Percentiles rank a stretch among this genome's conserved stretches.
Evolutionary conservation across 1,140 invertebrate genomes (phyloP).

Genomic region (Microvelia longipes): DNA sequence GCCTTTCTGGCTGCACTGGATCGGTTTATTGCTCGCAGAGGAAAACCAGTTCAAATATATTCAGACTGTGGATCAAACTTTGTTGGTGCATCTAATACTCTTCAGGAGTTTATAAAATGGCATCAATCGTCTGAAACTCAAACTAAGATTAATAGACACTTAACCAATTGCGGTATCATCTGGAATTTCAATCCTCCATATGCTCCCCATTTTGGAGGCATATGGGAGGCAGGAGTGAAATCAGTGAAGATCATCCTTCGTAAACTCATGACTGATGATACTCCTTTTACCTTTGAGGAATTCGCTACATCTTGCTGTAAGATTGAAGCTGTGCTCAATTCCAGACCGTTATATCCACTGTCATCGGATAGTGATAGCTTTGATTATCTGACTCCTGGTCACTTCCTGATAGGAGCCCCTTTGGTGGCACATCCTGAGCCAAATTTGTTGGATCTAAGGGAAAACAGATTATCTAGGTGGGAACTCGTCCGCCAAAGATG

Average conservation of each 20-base stretch:
- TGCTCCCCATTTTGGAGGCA: constrained; percentile 30
- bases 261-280: constrained; percentile 10
- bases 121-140: constrained; percentile 10
- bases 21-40: constrained; percentile 26
- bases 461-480: constrained; percentile 21
- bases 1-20: constrained; percentile 25
- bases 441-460: constrained; percentile 3
- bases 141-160: constrained; percentile 23
- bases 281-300: constrained; percentile 16
- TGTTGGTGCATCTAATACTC: constrained; percentile 24
- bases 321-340: constrained; percentile 20
- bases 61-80: constrained; percentile 31
- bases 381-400: constrained; percentile 17
- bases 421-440: constrained; percentile 15
- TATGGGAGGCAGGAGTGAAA: constrained; percentile 31
- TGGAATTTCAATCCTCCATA: constrained; percentile 29
- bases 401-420: constrained; percentile 22
- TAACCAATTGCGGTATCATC: constrained; percentile 20
- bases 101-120: constrained; percentile 17
- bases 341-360: constrained; percentile 13
- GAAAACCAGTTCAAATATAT: constrained; percentile 21
- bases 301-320: constrained; percentile 16
- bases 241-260: constrained; percentile 28
- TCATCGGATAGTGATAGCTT: constrained; percentile 13
- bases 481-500: constrained; percentile 16